Evolutionary conservation across 2,113 vertebrate genomes (phyloP).

Genomic region (Fulica atra): DNA sequence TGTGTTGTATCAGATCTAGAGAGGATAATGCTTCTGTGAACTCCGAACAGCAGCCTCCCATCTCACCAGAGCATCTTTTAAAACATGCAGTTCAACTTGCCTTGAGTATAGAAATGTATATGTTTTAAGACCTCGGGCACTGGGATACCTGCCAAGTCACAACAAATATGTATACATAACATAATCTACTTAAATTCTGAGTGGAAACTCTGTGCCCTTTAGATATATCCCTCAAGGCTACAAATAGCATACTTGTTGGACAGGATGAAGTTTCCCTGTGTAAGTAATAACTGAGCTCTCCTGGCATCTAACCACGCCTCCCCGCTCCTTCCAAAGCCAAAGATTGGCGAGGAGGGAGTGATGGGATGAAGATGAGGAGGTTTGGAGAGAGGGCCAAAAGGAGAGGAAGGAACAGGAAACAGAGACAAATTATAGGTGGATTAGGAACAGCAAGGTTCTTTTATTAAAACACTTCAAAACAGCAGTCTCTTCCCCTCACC

Average conservation of each 20-base stretch:
- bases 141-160: constrained; percentile 48
- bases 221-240: constrained; percentile 60
- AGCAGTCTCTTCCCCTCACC: neutral
- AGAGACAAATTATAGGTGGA: neutral
- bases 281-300: constrained; percentile 6
- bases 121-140: constrained; percentile 27
- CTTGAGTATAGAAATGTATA: neutral
- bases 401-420: neutral
- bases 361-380: neutral
- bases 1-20: neutral
- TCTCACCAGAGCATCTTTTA: constrained; percentile 23
- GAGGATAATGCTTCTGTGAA: neutral
- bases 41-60: neutral
- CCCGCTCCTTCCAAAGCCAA: neutral
- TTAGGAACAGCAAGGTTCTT: neutral
- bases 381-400: neutral
- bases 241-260: constrained; percentile 32
- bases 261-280: constrained; percentile 29
- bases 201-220: constrained; percentile 56
- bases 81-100: neutral
- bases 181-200: constrained; percentile 55
- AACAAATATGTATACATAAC: constrained; percentile 66
- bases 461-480: neutral
- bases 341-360: neutral
- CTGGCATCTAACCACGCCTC: neutral